Conservation (phyloP, 1,140 invertebrate species). For the Prorops nasuta region DNA sequence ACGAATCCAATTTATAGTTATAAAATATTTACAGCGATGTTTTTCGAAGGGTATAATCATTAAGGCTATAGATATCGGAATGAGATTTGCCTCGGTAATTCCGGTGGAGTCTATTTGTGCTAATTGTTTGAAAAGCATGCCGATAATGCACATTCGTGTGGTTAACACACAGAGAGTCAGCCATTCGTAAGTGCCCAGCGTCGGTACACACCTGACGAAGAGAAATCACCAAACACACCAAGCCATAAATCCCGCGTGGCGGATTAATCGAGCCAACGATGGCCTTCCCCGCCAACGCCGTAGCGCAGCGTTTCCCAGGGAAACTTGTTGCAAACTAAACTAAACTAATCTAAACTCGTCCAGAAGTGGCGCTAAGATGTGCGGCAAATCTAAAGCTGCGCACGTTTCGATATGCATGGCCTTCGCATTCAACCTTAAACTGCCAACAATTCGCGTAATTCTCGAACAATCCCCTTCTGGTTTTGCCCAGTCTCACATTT, state of each 20-base stretch:
- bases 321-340: conserved; percentile 52
- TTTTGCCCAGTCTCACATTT: no score
- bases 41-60: no score
- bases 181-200: conserved; percentile 11
- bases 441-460: no score
- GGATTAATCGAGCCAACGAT: conserved; percentile 45
- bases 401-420: conserved; percentile 18
- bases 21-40: no score
- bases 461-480: no score
- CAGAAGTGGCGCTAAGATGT: conserved; percentile 32
- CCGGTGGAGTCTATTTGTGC: no score
- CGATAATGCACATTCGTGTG: conserved; percentile 18
- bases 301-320: conserved; percentile 10
- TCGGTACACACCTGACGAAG: conserved; percentile 40
- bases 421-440: no score
- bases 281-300: conserved; percentile 9
- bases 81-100: no score
- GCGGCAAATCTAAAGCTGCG: conserved; percentile 30
- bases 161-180: conserved; percentile 12
- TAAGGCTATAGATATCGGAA: no score
- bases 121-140: conserved; percentile 3
- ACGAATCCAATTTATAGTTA: no score
- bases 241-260: conserved; percentile 46
- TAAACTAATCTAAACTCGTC: conserved; percentile 55
- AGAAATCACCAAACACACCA: conserved; percentile 44